Base-by-base conservation (phyloP, 1,140 invertebrate species). In the Parasteatoda tepidariorum region DNA sequence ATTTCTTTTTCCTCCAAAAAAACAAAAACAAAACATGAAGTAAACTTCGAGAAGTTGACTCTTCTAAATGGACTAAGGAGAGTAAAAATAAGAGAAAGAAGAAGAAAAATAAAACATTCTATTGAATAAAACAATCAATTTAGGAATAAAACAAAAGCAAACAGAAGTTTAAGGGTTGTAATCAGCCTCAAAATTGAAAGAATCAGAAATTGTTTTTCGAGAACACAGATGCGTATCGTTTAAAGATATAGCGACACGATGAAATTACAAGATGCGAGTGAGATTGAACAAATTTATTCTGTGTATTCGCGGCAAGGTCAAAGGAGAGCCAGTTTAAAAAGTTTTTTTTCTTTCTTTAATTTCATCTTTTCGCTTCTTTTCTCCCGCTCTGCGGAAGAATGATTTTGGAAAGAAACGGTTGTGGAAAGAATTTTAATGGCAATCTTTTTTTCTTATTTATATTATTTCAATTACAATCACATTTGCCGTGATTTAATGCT, bases 221-320 rank as follows among this genome's bases (percentile, higher is more conserved):
- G 15, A 48, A 68, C n/a, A 18, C 13, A 67, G 64, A 79, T 79
- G 38, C 64, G 41, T 79, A 78, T 78, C 74, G 31, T 48, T 13
- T 13, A 41, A 28, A 38, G 62, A 33, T 79, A 57, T 68, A 41
- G 76, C 64, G 76, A 79, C 76, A 79, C 28, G 76, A 67, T 79
- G 74, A 66, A 78, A 79, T 79, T 79, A 79, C 76, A 79, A 79
- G 76, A 79, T 79, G 55, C 38, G 62, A 68, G 13, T 54, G n/a
- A 64, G 62, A 66, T 78, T 33, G 38, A 22, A 79, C 76, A 79
- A 78, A 78, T 78, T 78, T 78, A 78, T 78, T 78, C 74, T 31
- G 22, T 28, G 13, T 33, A 38, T 33, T 34, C 11, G 38, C 74
- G 76, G 76, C 76, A 79, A 79, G 76, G 76, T 79, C 64, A 79